Evolutionary conservation across 2,113 vertebrate genomes (phyloP).

Genomic region (Sylvietta virens): DNA sequence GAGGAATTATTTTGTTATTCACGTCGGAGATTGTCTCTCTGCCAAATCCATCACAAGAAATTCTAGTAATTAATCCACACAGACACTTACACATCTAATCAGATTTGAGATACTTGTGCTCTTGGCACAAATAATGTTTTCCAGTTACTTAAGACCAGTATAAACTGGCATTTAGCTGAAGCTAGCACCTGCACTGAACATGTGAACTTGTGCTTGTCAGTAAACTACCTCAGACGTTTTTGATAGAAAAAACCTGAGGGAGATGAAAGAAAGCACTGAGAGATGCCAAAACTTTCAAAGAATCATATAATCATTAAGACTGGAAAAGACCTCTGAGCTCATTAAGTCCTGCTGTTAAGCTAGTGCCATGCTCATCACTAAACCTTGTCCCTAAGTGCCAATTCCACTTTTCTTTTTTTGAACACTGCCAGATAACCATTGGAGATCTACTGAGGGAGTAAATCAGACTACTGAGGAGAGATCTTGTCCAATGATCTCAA

Average conservation of each 20-base stretch:
- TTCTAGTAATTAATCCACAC: constrained; percentile 62
- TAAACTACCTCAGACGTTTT: neutral
- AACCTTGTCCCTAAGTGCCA: neutral
- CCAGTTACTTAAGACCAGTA: neutral
- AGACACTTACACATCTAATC: constrained; percentile 27
- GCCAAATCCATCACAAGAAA: constrained; percentile 17
- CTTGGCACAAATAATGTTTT: constrained; percentile 33
- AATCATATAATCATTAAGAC: neutral
- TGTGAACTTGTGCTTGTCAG: neutral
- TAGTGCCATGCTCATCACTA: neutral
- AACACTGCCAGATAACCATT: neutral
- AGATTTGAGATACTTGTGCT: constrained; percentile 21
- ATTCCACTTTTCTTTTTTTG: neutral
- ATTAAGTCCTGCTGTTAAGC: neutral
- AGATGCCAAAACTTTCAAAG: neutral
- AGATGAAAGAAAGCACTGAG: neutral
- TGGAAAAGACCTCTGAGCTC: neutral
- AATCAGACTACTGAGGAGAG: neutral
- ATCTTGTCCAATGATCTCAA: neutral
- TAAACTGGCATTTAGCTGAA: constrained; percentile 46
- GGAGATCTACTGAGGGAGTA: neutral
- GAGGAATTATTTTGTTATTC: neutral
- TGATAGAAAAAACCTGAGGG: neutral
- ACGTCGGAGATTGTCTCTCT: neutral
- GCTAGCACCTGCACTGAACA: neutral